Conservation (phyloP, 2,888 invertebrate species). For the Sphinx pinastri region DNA sequence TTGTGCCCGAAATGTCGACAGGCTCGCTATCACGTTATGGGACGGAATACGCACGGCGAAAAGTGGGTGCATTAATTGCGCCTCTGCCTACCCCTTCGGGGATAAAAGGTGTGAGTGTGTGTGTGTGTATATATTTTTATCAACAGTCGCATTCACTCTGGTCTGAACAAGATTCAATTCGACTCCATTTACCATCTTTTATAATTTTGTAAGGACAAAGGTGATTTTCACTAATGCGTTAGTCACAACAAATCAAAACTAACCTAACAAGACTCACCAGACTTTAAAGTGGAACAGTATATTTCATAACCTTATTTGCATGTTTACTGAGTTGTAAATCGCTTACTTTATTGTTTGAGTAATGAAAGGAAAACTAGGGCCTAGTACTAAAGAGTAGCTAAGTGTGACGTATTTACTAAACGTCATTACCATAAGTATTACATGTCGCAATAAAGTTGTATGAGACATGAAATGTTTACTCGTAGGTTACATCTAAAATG, state of each 20-base stretch:
- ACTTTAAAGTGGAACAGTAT: slow-evolving; percentile 3
- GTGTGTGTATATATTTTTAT: no score
- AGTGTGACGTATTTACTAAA: slow-evolving; percentile 1
- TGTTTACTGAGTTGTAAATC: slow-evolving; percentile 18
- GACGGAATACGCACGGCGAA: no score
- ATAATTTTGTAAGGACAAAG: no score
- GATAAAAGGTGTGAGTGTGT: no score
- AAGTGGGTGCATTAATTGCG: no score
- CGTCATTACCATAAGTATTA: background rate
- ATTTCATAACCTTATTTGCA: slow-evolving; percentile 22
- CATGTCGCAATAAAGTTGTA: background rate
- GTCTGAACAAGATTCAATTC: no score
- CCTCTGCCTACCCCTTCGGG: no score
- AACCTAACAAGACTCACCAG: background rate
- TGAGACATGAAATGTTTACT: background rate
- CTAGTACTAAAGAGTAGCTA: slow-evolving; percentile 4
- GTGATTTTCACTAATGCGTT: background rate
- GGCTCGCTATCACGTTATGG: no score
- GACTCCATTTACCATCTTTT: no score
- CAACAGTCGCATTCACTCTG: no score
- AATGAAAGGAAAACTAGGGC: slow-evolving; percentile 22
- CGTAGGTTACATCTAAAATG: background rate
- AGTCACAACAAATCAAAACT: background rate
- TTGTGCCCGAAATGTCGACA: no score
- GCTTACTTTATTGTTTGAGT: slow-evolving; percentile 4